Evolutionary conservation across 2,888 invertebrate genomes (phyloP).

Genomic region (Gasteruption jaculator): DNA sequence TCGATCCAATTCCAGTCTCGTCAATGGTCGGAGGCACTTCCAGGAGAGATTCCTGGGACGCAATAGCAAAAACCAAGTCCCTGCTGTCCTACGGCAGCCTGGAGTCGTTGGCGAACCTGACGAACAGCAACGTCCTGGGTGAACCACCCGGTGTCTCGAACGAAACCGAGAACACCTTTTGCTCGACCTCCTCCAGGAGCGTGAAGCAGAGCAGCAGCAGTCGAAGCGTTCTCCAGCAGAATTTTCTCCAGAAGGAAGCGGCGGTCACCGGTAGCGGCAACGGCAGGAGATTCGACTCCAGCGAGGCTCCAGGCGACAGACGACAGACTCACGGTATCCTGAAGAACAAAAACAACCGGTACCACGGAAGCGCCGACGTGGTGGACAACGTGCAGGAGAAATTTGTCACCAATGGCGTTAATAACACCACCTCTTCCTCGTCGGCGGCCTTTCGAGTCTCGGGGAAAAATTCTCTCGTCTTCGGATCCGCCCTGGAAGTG

Average conservation of each 20-base stretch:
- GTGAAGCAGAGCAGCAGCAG: conserved; percentile 44
- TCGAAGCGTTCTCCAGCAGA: conserved; percentile 33
- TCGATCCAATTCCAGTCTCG: conserved; percentile 55
- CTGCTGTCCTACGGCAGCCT: conserved; percentile 67
- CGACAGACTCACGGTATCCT: conserved; percentile 42
- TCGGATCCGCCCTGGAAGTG: conserved; percentile 61
- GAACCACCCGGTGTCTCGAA: conserved; percentile 51
- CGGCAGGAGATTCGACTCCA: no score
- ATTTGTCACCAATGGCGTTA: conserved; percentile 29
- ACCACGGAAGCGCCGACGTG: conserved; percentile 37
- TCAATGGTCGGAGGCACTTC: conserved; percentile 57
- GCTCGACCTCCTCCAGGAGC: no score
- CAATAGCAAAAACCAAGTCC: conserved; percentile 74
- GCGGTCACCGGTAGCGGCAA: conserved; percentile 30
- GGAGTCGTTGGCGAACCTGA: conserved; percentile 66
- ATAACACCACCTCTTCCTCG: conserved; percentile 19
- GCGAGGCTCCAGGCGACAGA: conserved; percentile 29
- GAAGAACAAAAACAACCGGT: conserved; percentile 44
- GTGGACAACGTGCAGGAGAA: conserved; percentile 37
- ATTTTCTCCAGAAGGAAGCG: conserved; percentile 34
- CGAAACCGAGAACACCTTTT: conserved; percentile 28
- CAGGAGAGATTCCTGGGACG: conserved; percentile 77
- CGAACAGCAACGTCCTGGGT: conserved; percentile 59
- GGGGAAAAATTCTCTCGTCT: conserved; percentile 41
- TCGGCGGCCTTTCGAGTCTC: conserved; percentile 26